Conservation (phyloP, 2,113 vertebrate species). For the Hippocampus comes region DNA sequence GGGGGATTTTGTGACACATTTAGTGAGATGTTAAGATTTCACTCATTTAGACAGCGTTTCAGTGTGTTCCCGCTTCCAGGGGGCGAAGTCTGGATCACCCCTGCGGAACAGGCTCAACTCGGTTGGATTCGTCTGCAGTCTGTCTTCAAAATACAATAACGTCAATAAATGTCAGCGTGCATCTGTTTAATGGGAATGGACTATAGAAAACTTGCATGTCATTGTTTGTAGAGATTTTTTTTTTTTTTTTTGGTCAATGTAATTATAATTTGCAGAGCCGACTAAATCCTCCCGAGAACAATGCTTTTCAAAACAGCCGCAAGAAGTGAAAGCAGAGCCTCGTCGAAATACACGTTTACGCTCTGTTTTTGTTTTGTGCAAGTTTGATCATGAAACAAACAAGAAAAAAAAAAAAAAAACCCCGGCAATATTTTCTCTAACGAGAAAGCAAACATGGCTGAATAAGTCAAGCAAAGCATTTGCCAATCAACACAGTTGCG, state of each 20-base stretch:
- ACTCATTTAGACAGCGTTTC: constrained; percentile 37
- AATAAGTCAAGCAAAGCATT: constrained; percentile 58
- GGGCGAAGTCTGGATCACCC: background rate
- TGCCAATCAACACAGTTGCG: constrained; percentile 63
- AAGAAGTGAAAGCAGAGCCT: constrained; percentile 9
- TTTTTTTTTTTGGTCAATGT: too few species aligned
- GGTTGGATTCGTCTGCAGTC: background rate
- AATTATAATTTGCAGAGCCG: background rate
- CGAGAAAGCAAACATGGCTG: constrained; percentile 59
- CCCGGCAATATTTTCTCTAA: constrained; percentile 25
- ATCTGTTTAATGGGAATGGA: too few species aligned
- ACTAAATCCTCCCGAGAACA: background rate
- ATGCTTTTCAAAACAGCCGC: background rate
- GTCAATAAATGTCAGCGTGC: too few species aligned
- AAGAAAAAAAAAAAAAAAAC: constrained; percentile 11
- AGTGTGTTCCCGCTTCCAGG: constrained; percentile 1
- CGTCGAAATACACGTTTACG: constrained; percentile 25
- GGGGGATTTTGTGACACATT: constrained; percentile 53
- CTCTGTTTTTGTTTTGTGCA: constrained; percentile 48
- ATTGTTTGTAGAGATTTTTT: too few species aligned
- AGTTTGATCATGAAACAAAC: constrained; percentile 46
- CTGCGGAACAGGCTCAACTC: background rate
- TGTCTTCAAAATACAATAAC: background rate
- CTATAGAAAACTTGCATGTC: too few species aligned
- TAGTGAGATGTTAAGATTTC: constrained; percentile 40